Conservation (phyloP, 2,797 vertebrate genomes). For the Pantherophis alleghaniensis region DNA sequence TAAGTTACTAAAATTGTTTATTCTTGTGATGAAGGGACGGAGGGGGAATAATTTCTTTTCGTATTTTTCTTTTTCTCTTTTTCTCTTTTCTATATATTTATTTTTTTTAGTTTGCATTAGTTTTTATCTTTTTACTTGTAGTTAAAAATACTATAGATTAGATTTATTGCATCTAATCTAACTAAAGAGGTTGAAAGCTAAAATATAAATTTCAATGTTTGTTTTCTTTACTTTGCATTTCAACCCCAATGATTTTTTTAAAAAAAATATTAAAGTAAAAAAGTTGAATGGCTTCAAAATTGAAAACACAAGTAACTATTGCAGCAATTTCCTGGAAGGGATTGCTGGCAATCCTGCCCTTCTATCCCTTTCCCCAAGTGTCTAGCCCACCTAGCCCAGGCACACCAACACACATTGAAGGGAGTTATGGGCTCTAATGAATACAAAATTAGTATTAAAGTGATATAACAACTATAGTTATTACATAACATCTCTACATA, state of each 20-base stretch:
- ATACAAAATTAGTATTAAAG: background rate
- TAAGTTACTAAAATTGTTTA: background rate
- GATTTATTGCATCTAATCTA: slow-evolving; percentile 43
- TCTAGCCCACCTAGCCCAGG: background rate
- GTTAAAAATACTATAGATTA: background rate
- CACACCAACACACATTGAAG: background rate
- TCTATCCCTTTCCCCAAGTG: background rate
- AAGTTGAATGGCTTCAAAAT: background rate
- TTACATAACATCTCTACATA: background rate
- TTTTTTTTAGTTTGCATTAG: background rate
- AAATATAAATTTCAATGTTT: background rate
- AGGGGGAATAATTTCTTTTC: background rate
- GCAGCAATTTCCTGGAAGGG: too few species aligned
- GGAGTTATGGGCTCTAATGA: background rate
- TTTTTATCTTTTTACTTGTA: background rate
- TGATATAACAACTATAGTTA: background rate
- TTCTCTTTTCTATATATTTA: background rate
- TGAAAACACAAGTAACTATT: background rate
- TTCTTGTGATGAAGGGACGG: background rate
- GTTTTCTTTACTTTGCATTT: background rate
- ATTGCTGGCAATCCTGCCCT: too few species aligned
- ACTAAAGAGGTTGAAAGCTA: background rate
- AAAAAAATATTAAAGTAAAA: background rate
- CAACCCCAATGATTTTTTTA: background rate
- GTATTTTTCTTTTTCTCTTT: background rate